Evolutionary conservation across 2,113 vertebrate genomes (phyloP), one percentile per base, ranked within the genome.

Genomic region (Brevimyrus niger): DNA sequence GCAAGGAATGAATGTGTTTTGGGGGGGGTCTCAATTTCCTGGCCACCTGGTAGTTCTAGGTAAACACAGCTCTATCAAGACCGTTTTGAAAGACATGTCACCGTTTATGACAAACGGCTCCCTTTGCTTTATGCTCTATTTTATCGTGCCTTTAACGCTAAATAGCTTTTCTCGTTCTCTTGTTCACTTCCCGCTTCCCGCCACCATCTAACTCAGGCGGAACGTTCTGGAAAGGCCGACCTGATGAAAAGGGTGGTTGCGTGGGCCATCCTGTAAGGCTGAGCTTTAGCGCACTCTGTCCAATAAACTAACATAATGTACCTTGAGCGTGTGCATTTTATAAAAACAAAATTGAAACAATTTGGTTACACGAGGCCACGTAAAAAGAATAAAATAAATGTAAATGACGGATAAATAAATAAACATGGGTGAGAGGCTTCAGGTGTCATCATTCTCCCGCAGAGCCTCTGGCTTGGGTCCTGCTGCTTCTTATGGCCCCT

Each of bases 361-460:
- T 86, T 86, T 50, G 47, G 46, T n/a, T 86, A 23, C 4, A 86
- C 27, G 44, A 27, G 46, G 47, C 44, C 47, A 86, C 44, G 44
- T 86, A 86, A 86, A 86, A 50, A 27, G 83, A 86, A 86, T 86
- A 86, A 50, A 86, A 86, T 15, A 31, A 86, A 86, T 50, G 47
- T 86, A 48, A 86, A 50, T n/a, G 83, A 48, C 23, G 44, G 44
- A 86, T 50, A 50, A 21, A 86, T 86, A 86, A 86, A 86, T 86
- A 69, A 69, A 27, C n/a, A 10, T 10, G 46, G 46, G 21, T 46
- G 82, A 86, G 10, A 86, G 83, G 50, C 47, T 86, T 86, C n/a
- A 50, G 83, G 10, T 86, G n/a, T 50, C 83, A 86, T 86, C 83
- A 48, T 86, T 86, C 83, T 86, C 9, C 83, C 19, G 3, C 0